Conservation (phyloP, 2,797 vertebrate genomes). For the Cyclura pinguis region DNA sequence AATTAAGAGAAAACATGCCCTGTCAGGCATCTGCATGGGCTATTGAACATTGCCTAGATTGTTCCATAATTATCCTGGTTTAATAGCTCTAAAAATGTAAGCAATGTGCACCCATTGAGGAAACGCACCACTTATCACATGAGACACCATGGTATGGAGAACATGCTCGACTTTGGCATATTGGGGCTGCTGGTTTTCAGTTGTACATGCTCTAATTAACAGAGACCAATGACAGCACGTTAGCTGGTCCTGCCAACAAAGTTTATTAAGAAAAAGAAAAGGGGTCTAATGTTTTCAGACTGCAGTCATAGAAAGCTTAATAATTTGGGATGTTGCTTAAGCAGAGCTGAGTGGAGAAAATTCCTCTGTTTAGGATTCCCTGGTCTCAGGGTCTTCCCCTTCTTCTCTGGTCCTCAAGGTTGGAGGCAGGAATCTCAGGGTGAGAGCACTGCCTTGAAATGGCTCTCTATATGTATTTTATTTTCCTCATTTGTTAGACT, state of each 20-base stretch:
- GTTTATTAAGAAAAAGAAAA: slow-evolving; percentile 41
- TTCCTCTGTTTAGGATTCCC: not conserved
- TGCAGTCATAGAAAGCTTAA: not conserved
- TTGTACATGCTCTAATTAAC: slow-evolving; percentile 78
- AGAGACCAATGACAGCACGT: slow-evolving; percentile 56
- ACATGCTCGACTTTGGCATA: slow-evolving; percentile 70
- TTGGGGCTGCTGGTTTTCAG: slow-evolving; percentile 74
- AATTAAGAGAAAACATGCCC: slow-evolving; percentile 93
- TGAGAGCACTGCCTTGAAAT: no score
- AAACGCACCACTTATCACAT: slow-evolving; percentile 73
- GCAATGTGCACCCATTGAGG: slow-evolving; percentile 75
- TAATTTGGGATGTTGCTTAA: not conserved
- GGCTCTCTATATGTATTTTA: no score
- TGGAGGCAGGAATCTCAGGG: no score
- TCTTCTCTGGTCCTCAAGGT: no score
- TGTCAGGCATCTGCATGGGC: slow-evolving; percentile 89
- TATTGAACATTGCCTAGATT: slow-evolving; percentile 88
- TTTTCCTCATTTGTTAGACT: no score
- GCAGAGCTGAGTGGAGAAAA: not conserved
- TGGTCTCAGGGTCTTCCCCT: no score
- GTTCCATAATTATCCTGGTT: slow-evolving; percentile 87
- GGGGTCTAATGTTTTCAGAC: slow-evolving; percentile 31
- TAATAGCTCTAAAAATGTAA: slow-evolving; percentile 85
- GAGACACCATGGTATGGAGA: slow-evolving; percentile 66
- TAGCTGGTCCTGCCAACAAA: slow-evolving; percentile 55